phyloP scores from a whole-genome alignment of 2,888 invertebrate genomes.

The Archaeoteleia sp. region DNA sequence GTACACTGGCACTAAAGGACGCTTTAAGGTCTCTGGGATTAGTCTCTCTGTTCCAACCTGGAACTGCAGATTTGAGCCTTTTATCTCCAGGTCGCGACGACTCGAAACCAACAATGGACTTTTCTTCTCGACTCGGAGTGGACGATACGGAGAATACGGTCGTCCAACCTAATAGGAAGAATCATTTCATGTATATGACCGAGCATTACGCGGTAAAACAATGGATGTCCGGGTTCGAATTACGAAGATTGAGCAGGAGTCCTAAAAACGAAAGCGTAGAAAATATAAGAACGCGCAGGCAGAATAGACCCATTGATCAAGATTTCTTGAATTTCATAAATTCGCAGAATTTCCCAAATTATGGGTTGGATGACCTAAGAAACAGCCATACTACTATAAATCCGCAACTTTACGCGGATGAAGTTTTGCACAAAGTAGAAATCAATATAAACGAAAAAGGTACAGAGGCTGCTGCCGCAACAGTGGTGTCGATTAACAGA shows the following conservation, averaged over 20 bases:
- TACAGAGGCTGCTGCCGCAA: conserved; percentile 83
- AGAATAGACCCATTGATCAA: conserved; percentile 60
- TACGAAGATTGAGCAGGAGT: conserved; percentile 31
- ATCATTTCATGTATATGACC: conserved; percentile 61
- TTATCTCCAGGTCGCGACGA: conserved; percentile 76
- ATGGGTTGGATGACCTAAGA: conserved; percentile 66
- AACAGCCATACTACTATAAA: conserved; percentile 74
- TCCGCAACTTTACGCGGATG: conserved; percentile 80
- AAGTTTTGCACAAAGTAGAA: conserved; percentile 81
- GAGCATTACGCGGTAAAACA: conserved; percentile 62
- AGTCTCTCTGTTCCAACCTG: conserved; percentile 79
- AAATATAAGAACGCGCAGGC: conserved; percentile 36
- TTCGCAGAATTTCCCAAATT: conserved; percentile 57
- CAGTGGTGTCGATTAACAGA: conserved; percentile 78
- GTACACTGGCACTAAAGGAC: conserved; percentile 77
- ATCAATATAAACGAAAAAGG: conserved; percentile 82
- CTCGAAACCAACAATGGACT: conserved; percentile 9
- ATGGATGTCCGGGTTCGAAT: conserved; percentile 63
- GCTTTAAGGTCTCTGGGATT: conserved; percentile 79
- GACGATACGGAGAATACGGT: conserved; percentile 14
- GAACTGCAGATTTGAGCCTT: conserved; percentile 81
- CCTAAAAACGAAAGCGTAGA: neutral
- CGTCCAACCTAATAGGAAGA: conserved; percentile 21
- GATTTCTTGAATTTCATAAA: conserved; percentile 61
- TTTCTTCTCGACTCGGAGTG: conserved; percentile 16